These are phyloP conservation scores for Lycaena phlaeas DNA, from an alignment of 2,888 invertebrate genomes.

Conservation along the genomic window DNA sequence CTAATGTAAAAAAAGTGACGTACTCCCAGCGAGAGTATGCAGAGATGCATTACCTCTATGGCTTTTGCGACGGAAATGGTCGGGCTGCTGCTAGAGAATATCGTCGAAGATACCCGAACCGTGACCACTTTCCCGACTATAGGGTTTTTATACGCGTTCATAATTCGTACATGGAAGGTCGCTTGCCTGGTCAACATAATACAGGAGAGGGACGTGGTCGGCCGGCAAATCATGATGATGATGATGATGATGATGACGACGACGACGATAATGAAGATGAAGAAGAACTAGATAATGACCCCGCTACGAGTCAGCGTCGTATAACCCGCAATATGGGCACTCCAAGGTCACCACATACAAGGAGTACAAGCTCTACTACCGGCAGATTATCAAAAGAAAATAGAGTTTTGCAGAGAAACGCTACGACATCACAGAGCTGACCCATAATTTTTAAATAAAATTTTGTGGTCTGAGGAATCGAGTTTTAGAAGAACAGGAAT, in stretches of 20 bases:
- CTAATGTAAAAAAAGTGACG: conserved; percentile 4
- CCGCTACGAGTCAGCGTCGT: neutral
- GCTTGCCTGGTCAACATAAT: conserved; percentile 1
- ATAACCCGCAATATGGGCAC: neutral
- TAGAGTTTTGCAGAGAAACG: conserved; percentile 16
- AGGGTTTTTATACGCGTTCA: conserved; percentile 5
- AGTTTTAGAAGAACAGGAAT: conserved; percentile 14
- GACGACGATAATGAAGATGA: too few species aligned
- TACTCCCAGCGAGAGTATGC: conserved; percentile 7
- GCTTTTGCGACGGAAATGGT: conserved; percentile 5
- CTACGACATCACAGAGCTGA: conserved; percentile 11
- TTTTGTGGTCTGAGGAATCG: conserved; percentile 20
- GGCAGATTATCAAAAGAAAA: conserved; percentile 11
- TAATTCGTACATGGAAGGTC: conserved; percentile 3
- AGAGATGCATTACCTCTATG: conserved; percentile 8
- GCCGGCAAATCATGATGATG: neutral
- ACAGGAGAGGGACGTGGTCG: neutral
- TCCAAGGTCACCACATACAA: conserved; percentile 13
- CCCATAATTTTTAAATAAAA: conserved; percentile 18
- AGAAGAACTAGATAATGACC: too few species aligned
- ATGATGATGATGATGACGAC: too few species aligned
- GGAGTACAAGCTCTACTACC: conserved; percentile 15
- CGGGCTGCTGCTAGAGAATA: conserved; percentile 6
- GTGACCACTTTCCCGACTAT: conserved; percentile 4
- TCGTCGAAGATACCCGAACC: conserved; percentile 4